These are phyloP conservation scores for Acanthosoma haemorrhoidale DNA, from an alignment of 2,888 invertebrate species.

Conservation along the genomic window DNA sequence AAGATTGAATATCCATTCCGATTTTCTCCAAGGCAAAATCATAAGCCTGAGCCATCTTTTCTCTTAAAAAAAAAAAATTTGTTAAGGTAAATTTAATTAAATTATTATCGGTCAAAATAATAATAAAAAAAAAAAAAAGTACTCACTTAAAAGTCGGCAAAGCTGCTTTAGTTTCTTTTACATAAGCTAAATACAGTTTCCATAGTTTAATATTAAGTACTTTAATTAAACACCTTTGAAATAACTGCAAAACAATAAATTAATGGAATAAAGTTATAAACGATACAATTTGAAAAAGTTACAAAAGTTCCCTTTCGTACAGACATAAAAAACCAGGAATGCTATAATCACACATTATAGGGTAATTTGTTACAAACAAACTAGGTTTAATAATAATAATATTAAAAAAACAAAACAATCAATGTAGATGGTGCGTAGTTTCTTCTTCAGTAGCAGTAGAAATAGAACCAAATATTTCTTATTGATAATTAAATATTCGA, in stretches of 20 bases:
- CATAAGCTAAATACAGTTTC: conserved; percentile 95
- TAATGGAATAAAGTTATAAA: too few relatives aligned
- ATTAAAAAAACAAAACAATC: too few relatives aligned
- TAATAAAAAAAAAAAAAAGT: background rate
- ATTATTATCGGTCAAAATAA: background rate
- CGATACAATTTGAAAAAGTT: too few relatives aligned
- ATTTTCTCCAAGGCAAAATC: conserved; percentile 99
- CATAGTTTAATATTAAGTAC: conserved; percentile 98
- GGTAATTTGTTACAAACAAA: too few relatives aligned
- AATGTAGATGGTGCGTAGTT: too few relatives aligned
- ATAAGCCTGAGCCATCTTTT: conserved; percentile 99
- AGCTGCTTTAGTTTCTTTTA: conserved; percentile 94
- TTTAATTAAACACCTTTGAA: conserved; percentile 96
- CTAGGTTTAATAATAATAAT: too few relatives aligned
- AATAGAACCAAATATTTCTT: too few relatives aligned
- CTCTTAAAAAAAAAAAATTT: conserved; percentile 54
- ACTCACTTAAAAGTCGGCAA: conserved; percentile 88
- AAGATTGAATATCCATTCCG: conserved; percentile 95
- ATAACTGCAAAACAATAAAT: conserved; percentile 68
- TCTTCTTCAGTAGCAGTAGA: too few relatives aligned
- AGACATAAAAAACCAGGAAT: too few relatives aligned
- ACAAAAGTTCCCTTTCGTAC: too few relatives aligned
- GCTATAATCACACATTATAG: too few relatives aligned
- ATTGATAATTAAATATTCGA: too few relatives aligned
- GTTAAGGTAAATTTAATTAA: background rate